These are phyloP conservation scores for Eulemur mongoz DNA, from an alignment of 2,797 vertebrate genomes.

Conservation along the genomic window DNA sequence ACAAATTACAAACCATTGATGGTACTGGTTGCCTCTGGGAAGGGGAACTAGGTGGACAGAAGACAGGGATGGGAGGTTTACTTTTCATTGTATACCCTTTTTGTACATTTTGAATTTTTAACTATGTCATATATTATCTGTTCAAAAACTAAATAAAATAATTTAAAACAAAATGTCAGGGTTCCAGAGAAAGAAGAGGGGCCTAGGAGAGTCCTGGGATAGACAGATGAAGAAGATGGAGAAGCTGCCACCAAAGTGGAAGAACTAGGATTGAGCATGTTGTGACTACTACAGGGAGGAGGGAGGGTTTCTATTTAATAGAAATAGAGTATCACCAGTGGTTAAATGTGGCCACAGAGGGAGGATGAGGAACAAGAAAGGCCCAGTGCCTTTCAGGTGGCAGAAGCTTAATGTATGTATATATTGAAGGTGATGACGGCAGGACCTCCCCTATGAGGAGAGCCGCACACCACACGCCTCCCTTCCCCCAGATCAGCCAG, in stretches of 20 bases:
- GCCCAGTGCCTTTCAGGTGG: not conserved
- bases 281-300: not conserved
- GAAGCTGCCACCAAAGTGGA: not conserved
- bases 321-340: not conserved
- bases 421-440: not conserved
- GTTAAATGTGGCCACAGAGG: not conserved
- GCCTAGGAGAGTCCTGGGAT: not conserved
- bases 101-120: not conserved
- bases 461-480: not conserved
- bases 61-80: not conserved
- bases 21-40: not conserved
- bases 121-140: not conserved
- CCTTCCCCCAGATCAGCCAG: slow-evolving; percentile 36
- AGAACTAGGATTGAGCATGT: not conserved
- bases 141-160: slow-evolving; percentile 17
- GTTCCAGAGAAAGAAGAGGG: slow-evolving; percentile 7
- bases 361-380: not conserved
- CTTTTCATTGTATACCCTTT: not conserved
- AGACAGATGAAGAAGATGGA: not conserved
- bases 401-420: not conserved
- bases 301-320: not conserved
- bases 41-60: not conserved
- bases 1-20: not conserved
- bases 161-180: slow-evolving; percentile 22
- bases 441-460: not conserved